Percentiles rank a stretch among this genome's conserved stretches.
phyloP scores from a whole-genome alignment of 2,888 invertebrate genomes.

The Agrochola macilenta region DNA sequence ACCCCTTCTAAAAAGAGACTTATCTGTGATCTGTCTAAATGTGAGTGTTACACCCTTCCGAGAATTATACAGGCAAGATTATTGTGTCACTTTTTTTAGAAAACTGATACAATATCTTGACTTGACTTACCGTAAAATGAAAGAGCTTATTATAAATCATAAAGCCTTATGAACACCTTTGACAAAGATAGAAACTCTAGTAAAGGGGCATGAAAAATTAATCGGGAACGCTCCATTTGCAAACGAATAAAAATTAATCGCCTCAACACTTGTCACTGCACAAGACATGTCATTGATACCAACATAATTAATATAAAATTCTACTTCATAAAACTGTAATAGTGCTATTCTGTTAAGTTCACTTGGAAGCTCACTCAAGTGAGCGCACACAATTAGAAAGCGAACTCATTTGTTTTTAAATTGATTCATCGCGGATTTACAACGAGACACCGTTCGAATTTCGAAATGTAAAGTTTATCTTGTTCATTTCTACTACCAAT shows the following conservation, averaged over 20 bases:
- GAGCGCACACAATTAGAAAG: background rate
- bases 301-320: background rate
- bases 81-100: background rate
- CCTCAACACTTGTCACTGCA: slow-evolving; percentile 14
- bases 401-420: background rate
- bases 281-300: background rate
- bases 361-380: background rate
- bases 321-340: background rate
- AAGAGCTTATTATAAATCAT: background rate
- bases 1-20: too few relatives aligned
- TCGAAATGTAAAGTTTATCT: background rate
- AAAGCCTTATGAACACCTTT: background rate
- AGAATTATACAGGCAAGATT: background rate
- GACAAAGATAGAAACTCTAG: background rate
- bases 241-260: slow-evolving; percentile 18
- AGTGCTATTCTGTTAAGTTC: background rate
- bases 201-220: background rate
- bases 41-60: background rate
- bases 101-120: background rate
- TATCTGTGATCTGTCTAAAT: background rate
- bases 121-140: background rate
- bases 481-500: too few relatives aligned
- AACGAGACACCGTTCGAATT: background rate
- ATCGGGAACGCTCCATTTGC: slow-evolving; percentile 9
- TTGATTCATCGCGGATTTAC: background rate